Conservation (phyloP, 2,113 vertebrate species). For the Microtus oregoni region DNA sequence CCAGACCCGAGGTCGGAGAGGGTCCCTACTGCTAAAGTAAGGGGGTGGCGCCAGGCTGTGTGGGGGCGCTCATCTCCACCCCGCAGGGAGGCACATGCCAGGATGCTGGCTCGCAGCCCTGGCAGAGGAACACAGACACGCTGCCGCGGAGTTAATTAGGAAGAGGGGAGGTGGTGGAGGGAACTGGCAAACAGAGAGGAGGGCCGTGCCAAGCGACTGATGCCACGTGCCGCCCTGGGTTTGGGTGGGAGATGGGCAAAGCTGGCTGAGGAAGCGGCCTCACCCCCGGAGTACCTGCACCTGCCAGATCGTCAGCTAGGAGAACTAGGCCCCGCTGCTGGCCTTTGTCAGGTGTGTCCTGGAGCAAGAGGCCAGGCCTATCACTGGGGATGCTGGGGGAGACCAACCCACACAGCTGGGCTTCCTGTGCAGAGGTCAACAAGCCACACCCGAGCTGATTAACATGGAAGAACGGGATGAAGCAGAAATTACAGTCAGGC, state of each 20-base stretch:
- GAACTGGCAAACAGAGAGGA: not conserved
- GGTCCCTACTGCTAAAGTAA: not conserved
- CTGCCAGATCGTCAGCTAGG: not conserved
- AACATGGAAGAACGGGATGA: not conserved
- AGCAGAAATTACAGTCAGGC: not conserved
- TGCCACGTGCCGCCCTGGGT: slow-evolving; percentile 31
- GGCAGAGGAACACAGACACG: slow-evolving; percentile 78
- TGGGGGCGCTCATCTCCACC: slow-evolving; percentile 63
- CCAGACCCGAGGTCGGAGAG: not conserved
- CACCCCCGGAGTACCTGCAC: not conserved
- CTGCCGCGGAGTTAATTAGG: slow-evolving; percentile 76
- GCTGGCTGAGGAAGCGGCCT: not conserved
- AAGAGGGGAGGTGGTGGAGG: slow-evolving; percentile 69
- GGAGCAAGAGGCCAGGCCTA: not conserved
- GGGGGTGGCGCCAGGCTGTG: slow-evolving; percentile 58
- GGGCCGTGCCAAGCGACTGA: not conserved
- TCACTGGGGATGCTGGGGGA: rapidly evolving
- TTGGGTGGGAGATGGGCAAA: not conserved
- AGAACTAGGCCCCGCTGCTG: rapidly evolving
- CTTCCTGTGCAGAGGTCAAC: not conserved
- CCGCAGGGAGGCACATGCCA: slow-evolving; percentile 74
- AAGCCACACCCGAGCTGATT: not conserved
- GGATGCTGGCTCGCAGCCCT: slow-evolving; percentile 80
- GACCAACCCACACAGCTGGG: not conserved
- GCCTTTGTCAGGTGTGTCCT: rapidly evolving